phyloP scores from a whole-genome alignment of 2,797 vertebrate genomes.

The Distichodus sexfasciatus region DNA sequence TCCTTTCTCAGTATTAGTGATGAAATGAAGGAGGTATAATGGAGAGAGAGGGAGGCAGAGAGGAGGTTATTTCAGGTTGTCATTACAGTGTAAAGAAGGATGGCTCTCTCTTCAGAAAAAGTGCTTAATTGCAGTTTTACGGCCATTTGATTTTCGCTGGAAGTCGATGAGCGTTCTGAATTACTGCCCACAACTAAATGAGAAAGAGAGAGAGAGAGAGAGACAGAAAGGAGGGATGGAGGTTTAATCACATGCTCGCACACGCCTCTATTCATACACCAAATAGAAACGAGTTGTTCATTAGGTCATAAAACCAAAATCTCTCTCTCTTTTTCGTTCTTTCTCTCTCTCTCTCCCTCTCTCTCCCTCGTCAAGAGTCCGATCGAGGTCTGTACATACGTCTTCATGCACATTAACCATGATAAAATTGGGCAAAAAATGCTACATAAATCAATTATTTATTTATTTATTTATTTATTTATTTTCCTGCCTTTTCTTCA shows the following conservation, averaged over 20 bases:
- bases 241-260: too few relatives aligned
- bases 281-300: not conserved
- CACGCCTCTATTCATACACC: not conserved
- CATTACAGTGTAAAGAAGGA: not conserved
- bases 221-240: not conserved
- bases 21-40: too few relatives aligned
- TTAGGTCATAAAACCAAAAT: constrained; percentile 4
- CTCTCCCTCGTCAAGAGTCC: not conserved
- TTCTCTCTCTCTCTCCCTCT: not conserved
- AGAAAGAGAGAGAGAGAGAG: too few relatives aligned
- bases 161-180: not conserved
- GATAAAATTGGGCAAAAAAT: not conserved
- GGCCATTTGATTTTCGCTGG: constrained; percentile 4
- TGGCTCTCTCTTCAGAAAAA: not conserved
- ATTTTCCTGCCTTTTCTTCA: not conserved
- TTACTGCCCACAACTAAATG: not conserved
- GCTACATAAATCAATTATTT: not conserved
- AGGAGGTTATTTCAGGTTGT: not conserved
- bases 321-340: not conserved
- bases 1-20: too few relatives aligned
- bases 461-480: not conserved
- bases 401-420: not conserved
- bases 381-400: not conserved
- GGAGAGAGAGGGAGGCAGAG: too few relatives aligned
- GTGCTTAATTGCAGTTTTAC: constrained; percentile 13